These are phyloP conservation scores for Cerastis leucographa DNA, from an alignment of 2,888 invertebrate genomes.

Conservation along the genomic window DNA sequence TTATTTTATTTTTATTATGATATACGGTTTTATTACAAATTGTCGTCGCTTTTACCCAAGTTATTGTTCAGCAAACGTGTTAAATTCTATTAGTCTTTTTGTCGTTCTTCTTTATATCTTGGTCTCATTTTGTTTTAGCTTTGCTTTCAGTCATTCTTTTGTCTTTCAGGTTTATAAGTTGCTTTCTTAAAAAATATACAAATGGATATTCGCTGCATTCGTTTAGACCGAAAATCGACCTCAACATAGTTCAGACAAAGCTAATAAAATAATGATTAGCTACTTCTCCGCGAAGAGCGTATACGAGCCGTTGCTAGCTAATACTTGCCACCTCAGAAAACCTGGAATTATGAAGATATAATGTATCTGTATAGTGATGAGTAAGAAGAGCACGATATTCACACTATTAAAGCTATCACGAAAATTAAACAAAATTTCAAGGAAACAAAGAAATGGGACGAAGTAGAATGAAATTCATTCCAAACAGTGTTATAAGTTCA, in stretches of 20 bases:
- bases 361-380: background rate
- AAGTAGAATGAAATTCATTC: background rate
- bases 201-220: background rate
- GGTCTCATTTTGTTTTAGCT: background rate
- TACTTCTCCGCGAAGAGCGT: background rate
- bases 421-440: background rate
- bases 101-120: conserved; percentile 25
- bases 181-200: background rate
- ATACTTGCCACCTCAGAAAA: background rate
- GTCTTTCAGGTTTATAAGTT: background rate
- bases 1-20: conserved; percentile 64
- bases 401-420: background rate
- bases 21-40: conserved; percentile 62
- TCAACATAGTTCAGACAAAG: background rate
- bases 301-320: background rate
- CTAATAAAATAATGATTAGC: background rate
- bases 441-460: background rate
- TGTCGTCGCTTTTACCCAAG: conserved; percentile 49
- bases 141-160: background rate
- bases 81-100: conserved; percentile 38
- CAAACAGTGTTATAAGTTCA: background rate
- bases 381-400: background rate
- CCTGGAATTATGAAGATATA: background rate
- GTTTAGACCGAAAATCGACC: background rate
- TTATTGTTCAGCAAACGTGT: conserved; percentile 47